phyloP scores from a whole-genome alignment of 2,797 vertebrate species.

The Rhinatrema bivittatum region DNA sequence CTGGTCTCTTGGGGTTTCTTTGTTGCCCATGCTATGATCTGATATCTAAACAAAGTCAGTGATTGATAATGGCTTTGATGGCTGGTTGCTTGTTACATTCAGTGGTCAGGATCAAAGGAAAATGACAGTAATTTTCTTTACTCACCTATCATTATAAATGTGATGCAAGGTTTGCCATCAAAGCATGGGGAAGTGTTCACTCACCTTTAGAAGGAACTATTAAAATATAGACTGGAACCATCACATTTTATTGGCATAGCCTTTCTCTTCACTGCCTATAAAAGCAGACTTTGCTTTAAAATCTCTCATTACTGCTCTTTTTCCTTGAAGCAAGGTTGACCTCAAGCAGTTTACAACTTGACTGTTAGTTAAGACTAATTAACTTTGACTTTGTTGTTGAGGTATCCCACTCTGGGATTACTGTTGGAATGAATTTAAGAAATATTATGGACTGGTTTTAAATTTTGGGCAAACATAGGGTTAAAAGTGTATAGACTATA shows the following conservation, averaged over 20 bases:
- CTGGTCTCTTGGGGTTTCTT: slow-evolving; percentile 19
- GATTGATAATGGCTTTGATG: slow-evolving; percentile 28
- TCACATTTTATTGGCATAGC: slow-evolving; percentile 65
- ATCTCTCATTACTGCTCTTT: slow-evolving; percentile 55
- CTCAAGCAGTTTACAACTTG: slow-evolving; percentile 57
- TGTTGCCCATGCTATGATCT: not conserved
- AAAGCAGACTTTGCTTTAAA: slow-evolving; percentile 65
- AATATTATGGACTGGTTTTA: too few species aligned
- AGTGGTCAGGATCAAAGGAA: slow-evolving; percentile 40
- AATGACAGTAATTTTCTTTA: slow-evolving; percentile 48
- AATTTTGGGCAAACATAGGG: too few species aligned
- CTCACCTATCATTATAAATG: slow-evolving; percentile 45
- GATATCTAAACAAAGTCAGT: slow-evolving; percentile 14
- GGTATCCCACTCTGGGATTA: slow-evolving; percentile 43
- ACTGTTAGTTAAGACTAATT: slow-evolving; percentile 61
- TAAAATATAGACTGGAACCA: slow-evolving; percentile 62
- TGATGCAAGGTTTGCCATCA: slow-evolving; percentile 48
- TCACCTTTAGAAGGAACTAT: slow-evolving; percentile 58
- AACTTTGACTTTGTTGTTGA: slow-evolving; percentile 62
- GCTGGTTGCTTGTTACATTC: slow-evolving; percentile 36
- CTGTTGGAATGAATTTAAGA: slow-evolving; percentile 45
- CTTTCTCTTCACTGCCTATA: slow-evolving; percentile 63
- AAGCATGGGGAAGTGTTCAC: slow-evolving; percentile 47
- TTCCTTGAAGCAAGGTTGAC: slow-evolving; percentile 53
- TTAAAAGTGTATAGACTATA: too few species aligned